Percentiles rank a stretch among this genome's conserved stretches.
These are phyloP conservation scores for Heliornis fulica DNA, from an alignment of 2,113 vertebrate species.

Conservation along the genomic window DNA sequence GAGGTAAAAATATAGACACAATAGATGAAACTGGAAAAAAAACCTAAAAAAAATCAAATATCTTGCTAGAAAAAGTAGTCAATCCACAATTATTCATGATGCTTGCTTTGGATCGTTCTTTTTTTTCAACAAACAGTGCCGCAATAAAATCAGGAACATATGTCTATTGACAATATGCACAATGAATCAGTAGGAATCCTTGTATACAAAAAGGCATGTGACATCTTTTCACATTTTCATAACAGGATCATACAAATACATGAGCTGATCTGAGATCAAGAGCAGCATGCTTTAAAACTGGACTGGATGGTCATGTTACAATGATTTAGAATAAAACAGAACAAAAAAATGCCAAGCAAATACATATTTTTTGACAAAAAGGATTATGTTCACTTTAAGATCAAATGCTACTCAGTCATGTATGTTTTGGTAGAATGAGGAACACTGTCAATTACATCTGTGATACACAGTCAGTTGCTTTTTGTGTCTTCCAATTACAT, in stretches of 20 bases:
- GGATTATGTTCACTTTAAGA: background rate
- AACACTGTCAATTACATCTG: background rate
- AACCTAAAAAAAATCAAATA: background rate
- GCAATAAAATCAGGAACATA: background rate
- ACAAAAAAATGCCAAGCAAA: background rate
- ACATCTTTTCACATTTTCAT: constrained; percentile 42
- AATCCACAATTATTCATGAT: constrained; percentile 34
- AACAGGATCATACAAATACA: background rate
- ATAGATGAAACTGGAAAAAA: background rate
- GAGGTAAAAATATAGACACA: constrained; percentile 21
- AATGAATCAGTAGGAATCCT: constrained; percentile 20
- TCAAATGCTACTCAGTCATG: background rate
- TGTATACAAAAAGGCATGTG: background rate
- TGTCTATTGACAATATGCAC: background rate
- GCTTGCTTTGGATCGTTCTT: constrained; percentile 16
- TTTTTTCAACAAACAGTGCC: constrained; percentile 42
- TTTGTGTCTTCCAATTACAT: background rate
- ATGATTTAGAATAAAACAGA: background rate
- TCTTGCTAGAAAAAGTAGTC: constrained; percentile 56
- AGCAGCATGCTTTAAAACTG: background rate
- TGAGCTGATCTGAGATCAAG: background rate
- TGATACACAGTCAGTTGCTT: background rate
- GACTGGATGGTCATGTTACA: background rate
- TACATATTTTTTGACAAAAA: background rate
- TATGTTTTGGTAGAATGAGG: background rate